These are phyloP conservation scores for Acridotheres tristis DNA, from an alignment of 2,797 vertebrate species.

Conservation along the genomic window DNA sequence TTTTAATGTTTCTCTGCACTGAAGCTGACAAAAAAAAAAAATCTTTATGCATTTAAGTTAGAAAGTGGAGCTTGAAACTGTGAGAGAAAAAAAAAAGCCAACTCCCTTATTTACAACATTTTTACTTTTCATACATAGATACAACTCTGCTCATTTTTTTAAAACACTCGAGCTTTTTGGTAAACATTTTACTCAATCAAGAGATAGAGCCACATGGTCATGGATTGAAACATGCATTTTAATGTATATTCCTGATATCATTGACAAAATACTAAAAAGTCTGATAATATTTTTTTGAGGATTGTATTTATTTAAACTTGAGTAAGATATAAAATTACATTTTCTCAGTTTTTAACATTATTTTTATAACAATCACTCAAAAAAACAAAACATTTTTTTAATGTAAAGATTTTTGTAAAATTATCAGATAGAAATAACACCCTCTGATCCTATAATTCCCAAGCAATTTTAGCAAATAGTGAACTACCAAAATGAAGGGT, in stretches of 20 bases:
- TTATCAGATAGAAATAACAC: neutral
- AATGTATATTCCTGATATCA: neutral
- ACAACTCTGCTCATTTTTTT: conserved; percentile 5
- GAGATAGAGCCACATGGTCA: neutral
- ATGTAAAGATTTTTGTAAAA: neutral
- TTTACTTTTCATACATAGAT: conserved; percentile 48
- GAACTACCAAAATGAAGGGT: neutral
- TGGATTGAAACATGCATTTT: neutral
- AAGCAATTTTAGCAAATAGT: neutral
- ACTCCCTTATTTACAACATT: conserved; percentile 63
- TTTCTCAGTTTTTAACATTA: neutral
- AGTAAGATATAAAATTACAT: neutral
- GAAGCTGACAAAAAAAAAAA: conserved; percentile 71
- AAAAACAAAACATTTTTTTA: neutral
- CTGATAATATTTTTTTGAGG: neutral
- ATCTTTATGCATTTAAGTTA: conserved; percentile 66
- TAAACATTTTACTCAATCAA: conserved; percentile 3
- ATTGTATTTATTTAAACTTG: neutral
- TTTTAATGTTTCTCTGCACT: conserved; percentile 76
- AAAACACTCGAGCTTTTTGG: neutral
- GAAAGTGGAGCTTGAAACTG: conserved; percentile 63
- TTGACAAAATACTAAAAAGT: neutral
- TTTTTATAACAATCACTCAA: neutral
- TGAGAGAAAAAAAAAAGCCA: conserved; percentile 37
- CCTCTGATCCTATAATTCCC: neutral